A percentile compares a stretch with the other conserved stretches of the same genome.
These are phyloP conservation scores for Hirtodrosophila confusa DNA, from an alignment of 2,888 invertebrate genomes.

Conservation along the genomic window DNA sequence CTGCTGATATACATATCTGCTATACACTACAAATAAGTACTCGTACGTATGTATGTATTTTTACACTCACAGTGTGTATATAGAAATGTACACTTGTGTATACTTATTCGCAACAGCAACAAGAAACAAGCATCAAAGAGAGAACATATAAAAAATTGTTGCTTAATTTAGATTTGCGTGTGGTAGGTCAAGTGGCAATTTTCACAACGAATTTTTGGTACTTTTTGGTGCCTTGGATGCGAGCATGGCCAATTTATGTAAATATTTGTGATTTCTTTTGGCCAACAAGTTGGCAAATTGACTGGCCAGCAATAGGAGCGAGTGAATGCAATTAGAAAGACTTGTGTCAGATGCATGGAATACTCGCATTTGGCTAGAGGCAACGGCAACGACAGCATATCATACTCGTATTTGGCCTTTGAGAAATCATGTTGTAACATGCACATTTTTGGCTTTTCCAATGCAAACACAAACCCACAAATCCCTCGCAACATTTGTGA, in stretches of 20 bases:
- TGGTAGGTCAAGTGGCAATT: constrained; percentile 77
- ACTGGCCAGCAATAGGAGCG: background rate
- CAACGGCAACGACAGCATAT: too few relatives aligned
- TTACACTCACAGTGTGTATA: too few relatives aligned
- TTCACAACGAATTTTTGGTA: constrained; percentile 43
- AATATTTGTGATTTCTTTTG: constrained; percentile 4
- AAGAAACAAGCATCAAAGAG: constrained; percentile 22
- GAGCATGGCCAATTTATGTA: background rate
- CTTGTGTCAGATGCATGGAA: too few relatives aligned
- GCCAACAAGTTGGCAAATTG: background rate
- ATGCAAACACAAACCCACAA: constrained; percentile 3
- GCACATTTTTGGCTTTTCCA: background rate
- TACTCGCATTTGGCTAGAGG: too few relatives aligned
- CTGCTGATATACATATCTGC: too few relatives aligned
- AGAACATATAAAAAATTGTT: constrained; percentile 49
- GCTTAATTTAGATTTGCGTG: constrained; percentile 74
- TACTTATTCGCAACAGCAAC: constrained; percentile 3
- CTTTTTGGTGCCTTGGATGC: background rate
- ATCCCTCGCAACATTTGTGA: constrained; percentile 1
- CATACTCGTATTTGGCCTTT: too few relatives aligned
- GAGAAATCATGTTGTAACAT: too few relatives aligned
- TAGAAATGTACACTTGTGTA: background rate
- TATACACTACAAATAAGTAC: too few relatives aligned
- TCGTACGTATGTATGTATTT: too few relatives aligned
- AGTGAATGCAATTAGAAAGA: too few relatives aligned